phyloP scores from a whole-genome alignment of 2,113 vertebrate genomes.

The Anas platyrhynchos region DNA sequence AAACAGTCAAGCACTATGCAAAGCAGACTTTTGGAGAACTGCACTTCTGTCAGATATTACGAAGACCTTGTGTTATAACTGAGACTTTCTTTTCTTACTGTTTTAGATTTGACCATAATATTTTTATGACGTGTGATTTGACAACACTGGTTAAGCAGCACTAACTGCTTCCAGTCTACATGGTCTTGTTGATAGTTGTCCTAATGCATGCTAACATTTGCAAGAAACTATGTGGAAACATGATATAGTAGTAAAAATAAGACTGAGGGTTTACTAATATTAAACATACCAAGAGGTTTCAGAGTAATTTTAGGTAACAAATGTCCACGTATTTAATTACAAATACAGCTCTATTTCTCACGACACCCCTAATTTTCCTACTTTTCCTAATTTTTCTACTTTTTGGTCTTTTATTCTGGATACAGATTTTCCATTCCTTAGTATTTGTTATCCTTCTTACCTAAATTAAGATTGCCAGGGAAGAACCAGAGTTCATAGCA shows the following conservation, averaged over 20 bases:
- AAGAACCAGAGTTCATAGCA: background rate
- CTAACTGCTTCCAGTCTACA: constrained; percentile 31
- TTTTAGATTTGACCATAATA: constrained; percentile 35
- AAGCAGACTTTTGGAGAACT: constrained; percentile 2
- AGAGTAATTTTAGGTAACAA: constrained; percentile 5
- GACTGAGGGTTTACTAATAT: constrained; percentile 62
- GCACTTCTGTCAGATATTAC: background rate
- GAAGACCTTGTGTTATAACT: background rate
- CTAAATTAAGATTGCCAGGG: background rate
- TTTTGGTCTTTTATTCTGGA: constrained; percentile 5
- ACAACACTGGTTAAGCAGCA: background rate
- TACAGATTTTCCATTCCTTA: background rate
- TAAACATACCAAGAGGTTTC: constrained; percentile 42
- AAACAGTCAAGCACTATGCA: background rate
- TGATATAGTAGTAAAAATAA: constrained; percentile 43
- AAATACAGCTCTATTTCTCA: constrained; percentile 22
- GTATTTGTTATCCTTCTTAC: background rate
- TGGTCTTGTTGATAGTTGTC: background rate
- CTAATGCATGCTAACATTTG: constrained; percentile 21
- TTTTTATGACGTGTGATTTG: background rate
- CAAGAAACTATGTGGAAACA: constrained; percentile 30
- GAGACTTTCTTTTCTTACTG: background rate
- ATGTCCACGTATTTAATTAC: constrained; percentile 42
- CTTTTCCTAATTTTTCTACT: background rate
- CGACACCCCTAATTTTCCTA: background rate